Base-by-base conservation (phyloP, 2,113 vertebrate genomes). In the Camelus dromedarius region DNA sequence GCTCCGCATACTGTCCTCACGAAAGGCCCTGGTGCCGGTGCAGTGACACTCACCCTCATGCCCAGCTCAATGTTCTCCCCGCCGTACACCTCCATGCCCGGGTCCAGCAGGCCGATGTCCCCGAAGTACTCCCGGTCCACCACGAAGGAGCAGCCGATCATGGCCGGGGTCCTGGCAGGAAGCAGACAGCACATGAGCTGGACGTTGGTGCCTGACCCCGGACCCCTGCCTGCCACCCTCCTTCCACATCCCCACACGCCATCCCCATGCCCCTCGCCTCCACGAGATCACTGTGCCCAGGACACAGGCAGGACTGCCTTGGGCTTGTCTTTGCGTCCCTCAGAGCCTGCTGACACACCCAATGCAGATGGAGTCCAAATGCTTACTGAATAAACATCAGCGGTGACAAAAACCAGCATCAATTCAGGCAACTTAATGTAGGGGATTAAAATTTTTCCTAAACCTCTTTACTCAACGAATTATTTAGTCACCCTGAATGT, bases 71-170 rank as follows among this genome's bases (percentile, higher is more conserved):
- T 99, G 98, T 99, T 99, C 96, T 99, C 99, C 5, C 99, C 99
- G 2, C 99, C 99, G 0, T 99, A 99, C 69, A 99, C 99, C 97
- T 99, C 99, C 99, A 99, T 99, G 60, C 99, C 99, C 0, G 99
- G 99, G 97, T 99, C 99, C 69, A 99, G 98, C 83, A 99, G 98
- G 46, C 99, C 99, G 1, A 99, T 99, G 96, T 99, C 99, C 16
- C 99, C 99, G 50, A 99, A 99, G 97, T 99, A 99, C 85, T 99
- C 99, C 67, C 99, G 98, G 97, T 99, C 99, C 77, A 99, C 99
- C 97, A 99, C 99, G 52, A 99, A 99, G 0, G 99, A 99, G 97
- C 99, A 99, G 94, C 99, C 99, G 1, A 99, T 99, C 99, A 99
- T 99, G 46, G 99, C 99, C 0, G 99, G 99, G 46, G 99, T 99